A percentile compares a stretch with the other conserved stretches of the same genome.
These are phyloP conservation scores for Eupithecia tripunctaria DNA, from an alignment of 2,888 invertebrate genomes.

Conservation along the genomic window DNA sequence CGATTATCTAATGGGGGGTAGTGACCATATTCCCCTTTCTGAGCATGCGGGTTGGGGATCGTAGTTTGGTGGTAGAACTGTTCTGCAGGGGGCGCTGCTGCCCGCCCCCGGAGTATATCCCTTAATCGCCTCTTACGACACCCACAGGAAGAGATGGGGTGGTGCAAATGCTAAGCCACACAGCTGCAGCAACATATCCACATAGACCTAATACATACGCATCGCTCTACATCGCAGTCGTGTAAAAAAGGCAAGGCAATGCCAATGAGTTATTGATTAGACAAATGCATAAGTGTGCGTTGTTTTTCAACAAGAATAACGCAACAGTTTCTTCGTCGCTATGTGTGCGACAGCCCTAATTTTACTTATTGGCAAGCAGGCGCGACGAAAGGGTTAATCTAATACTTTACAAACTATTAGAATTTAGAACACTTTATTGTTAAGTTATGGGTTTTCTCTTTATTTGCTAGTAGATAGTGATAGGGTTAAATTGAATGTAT, in stretches of 20 bases:
- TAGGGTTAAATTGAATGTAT: not conserved
- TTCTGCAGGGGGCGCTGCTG: too few relatives aligned
- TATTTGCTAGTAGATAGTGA: not conserved
- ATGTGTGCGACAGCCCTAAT: not conserved
- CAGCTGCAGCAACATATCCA: not conserved
- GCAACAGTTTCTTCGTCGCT: not conserved
- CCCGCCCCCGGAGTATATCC: too few relatives aligned
- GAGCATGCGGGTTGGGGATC: too few relatives aligned
- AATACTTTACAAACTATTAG: not conserved
- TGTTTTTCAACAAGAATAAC: not conserved
- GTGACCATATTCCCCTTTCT: too few relatives aligned
- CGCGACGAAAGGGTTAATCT: not conserved
- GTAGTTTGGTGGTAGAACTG: too few relatives aligned
- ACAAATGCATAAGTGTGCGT: not conserved
- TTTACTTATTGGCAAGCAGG: conserved; percentile 7
- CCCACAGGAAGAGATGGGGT: too few relatives aligned
- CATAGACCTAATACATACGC: not conserved
- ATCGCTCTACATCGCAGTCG: not conserved
- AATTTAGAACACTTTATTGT: not conserved
- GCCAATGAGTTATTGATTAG: not conserved
- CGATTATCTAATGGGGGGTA: too few relatives aligned
- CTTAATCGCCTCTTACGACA: too few relatives aligned
- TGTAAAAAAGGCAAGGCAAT: not conserved
- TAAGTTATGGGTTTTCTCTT: not conserved
- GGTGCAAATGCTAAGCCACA: too few relatives aligned